Conservation (phyloP, 2,888 invertebrate species). For the Drosophila eohydei region DNA sequence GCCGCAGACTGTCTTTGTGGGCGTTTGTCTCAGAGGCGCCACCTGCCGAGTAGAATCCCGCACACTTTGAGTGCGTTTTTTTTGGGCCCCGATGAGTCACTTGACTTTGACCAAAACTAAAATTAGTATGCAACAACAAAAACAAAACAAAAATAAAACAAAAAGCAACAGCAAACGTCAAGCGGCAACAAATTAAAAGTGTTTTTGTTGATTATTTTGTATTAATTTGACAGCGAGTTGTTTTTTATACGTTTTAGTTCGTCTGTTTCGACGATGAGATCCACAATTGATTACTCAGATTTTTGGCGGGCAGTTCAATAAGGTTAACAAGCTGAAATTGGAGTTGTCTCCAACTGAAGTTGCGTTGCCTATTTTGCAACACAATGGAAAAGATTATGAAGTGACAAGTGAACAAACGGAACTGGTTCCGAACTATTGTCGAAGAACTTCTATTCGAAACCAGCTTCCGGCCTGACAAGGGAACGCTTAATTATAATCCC, state of each 20-base stretch:
- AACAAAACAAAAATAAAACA: constrained; percentile 23
- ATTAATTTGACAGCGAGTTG: constrained; percentile 48
- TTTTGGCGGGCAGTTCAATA: constrained; percentile 27
- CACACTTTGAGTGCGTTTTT: constrained; percentile 32
- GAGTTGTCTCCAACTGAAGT: constrained; percentile 10
- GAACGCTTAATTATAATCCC: constrained; percentile 30
- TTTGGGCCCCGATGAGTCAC: constrained; percentile 59
- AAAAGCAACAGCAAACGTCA: constrained; percentile 33
- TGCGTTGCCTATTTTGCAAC: constrained; percentile 11
- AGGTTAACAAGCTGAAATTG: constrained; percentile 43
- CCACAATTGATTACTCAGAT: constrained; percentile 38
- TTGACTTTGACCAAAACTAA: constrained; percentile 79
- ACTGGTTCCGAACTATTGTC: constrained; percentile 43
- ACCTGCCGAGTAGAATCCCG: constrained; percentile 56
- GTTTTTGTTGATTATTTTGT: constrained; percentile 51
- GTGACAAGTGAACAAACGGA: constrained; percentile 10
- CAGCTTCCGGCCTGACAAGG: constrained; percentile 33
- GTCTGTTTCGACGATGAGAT: constrained; percentile 9
- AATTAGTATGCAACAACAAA: constrained; percentile 65
- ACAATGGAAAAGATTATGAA: constrained; percentile 14
- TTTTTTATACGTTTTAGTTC: background rate
- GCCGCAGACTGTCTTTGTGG: constrained; percentile 36
- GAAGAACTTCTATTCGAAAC: constrained; percentile 12
- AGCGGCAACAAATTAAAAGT: constrained; percentile 63
- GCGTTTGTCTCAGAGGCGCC: constrained; percentile 62